Conservation (phyloP, 2,797 vertebrate genomes). For the Zenarchopterus dispar region DNA sequence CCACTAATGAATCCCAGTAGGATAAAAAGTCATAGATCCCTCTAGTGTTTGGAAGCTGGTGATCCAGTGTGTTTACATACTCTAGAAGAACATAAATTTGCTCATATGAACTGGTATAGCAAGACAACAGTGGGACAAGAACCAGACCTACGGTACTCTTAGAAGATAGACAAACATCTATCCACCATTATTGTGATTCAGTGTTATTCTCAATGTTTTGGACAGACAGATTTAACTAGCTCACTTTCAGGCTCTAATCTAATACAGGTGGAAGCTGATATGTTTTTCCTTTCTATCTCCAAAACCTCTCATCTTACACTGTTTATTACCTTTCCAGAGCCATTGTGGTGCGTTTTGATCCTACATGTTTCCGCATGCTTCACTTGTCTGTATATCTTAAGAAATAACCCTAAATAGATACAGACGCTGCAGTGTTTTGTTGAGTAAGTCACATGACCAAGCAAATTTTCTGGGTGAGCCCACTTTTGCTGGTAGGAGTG, state of each 20-base stretch:
- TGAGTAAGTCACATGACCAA: slow-evolving; percentile 30
- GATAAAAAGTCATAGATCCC: slow-evolving; percentile 45
- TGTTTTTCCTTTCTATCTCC: neutral
- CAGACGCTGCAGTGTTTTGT: slow-evolving; percentile 18
- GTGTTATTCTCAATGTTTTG: neutral
- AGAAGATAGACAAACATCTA: neutral
- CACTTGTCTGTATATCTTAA: slow-evolving; percentile 12
- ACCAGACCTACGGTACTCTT: neutral
- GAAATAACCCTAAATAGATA: slow-evolving; percentile 63
- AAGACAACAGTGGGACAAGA: slow-evolving; percentile 11
- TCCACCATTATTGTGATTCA: slow-evolving; percentile 2
- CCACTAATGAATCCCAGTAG: slow-evolving; percentile 38
- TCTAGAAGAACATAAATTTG: slow-evolving; percentile 36
- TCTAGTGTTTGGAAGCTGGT: slow-evolving; percentile 30
- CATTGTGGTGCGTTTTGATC: slow-evolving; percentile 3
- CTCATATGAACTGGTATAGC: slow-evolving; percentile 18
- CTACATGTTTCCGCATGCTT: slow-evolving; percentile 7
- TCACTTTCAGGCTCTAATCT: neutral
- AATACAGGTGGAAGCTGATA: neutral
- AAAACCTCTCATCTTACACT: neutral
- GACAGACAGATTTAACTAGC: slow-evolving; percentile 1
- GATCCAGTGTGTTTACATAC: slow-evolving; percentile 53
- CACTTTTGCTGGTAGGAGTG: slow-evolving; percentile 54
- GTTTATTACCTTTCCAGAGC: neutral
- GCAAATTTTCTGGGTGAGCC: slow-evolving; percentile 43